Evolutionary conservation across 2,888 invertebrate species (phyloP).

Genomic region (Limnephilus lunatus): DNA sequence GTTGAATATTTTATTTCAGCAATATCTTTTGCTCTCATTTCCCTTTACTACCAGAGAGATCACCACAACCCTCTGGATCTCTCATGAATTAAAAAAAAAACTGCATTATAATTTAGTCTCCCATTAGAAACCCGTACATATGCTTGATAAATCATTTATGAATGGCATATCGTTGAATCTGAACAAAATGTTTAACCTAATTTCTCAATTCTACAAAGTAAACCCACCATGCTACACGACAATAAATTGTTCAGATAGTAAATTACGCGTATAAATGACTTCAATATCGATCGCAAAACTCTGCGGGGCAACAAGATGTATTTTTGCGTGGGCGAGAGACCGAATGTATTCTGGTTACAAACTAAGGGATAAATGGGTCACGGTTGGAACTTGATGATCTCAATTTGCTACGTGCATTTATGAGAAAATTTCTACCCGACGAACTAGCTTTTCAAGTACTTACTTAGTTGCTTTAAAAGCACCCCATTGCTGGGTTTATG

Average conservation of each 20-base stretch:
- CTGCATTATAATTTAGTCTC: neutral
- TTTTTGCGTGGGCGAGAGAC: conserved; percentile 14
- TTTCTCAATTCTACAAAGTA: neutral
- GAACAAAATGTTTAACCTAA: neutral
- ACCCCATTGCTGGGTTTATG: neutral
- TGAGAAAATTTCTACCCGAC: neutral
- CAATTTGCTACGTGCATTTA: neutral
- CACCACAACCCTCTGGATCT: neutral
- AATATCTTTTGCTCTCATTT: no score
- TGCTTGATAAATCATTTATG: neutral
- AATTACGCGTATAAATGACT: conserved; percentile 22
- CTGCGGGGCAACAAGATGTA: neutral
- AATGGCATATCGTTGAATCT: neutral
- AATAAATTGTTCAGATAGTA: neutral
- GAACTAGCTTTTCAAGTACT: neutral
- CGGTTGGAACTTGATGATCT: conserved; percentile 3
- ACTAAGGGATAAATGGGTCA: conserved; percentile 24
- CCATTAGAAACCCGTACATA: neutral
- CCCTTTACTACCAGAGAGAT: neutral
- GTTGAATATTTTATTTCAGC: no score
- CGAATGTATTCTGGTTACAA: conserved; percentile 6
- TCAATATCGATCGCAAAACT: neutral
- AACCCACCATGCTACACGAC: neutral
- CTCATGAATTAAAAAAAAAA: neutral
- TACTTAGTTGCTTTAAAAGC: neutral